Conservation (phyloP, 2,113 vertebrate genomes). For the Cynopterus brachyotis region DNA sequence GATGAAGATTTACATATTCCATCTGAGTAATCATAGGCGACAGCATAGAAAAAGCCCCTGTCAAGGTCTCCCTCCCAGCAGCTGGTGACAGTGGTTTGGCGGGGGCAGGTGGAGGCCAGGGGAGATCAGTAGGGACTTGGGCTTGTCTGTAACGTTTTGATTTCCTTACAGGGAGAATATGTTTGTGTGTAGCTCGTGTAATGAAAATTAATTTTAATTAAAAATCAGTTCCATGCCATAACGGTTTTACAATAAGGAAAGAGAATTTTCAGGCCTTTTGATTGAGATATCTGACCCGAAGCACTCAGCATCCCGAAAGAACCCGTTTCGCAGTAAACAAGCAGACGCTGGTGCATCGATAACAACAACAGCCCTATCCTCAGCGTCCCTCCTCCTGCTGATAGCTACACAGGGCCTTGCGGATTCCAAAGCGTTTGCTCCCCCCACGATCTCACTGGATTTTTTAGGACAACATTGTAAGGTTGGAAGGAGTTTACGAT, state of each 20-base stretch:
- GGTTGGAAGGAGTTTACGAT: neutral
- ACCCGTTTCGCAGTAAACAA: neutral
- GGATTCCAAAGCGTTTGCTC: neutral
- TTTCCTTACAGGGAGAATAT: neutral
- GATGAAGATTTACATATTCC: neutral
- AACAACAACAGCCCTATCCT: neutral
- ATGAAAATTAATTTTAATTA: conserved; percentile 59
- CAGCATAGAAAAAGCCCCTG: neutral
- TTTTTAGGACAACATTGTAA: neutral
- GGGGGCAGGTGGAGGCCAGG: neutral
- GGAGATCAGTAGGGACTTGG: too few species aligned
- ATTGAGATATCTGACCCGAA: conserved; percentile 10
- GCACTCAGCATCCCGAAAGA: neutral
- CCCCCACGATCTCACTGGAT: neutral
- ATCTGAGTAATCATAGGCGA: neutral
- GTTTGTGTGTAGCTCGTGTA: neutral
- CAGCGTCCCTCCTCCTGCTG: too few species aligned
- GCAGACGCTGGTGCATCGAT: neutral
- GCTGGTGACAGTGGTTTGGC: rapidly evolving
- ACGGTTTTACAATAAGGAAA: conserved; percentile 5
- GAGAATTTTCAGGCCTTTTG: neutral
- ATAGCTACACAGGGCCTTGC: neutral
- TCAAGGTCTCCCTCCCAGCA: neutral
- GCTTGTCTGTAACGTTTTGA: neutral
- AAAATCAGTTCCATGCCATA: conserved; percentile 55